Base-by-base conservation (phyloP, 2,113 vertebrate genomes). In the Callospermophilus lateralis region DNA sequence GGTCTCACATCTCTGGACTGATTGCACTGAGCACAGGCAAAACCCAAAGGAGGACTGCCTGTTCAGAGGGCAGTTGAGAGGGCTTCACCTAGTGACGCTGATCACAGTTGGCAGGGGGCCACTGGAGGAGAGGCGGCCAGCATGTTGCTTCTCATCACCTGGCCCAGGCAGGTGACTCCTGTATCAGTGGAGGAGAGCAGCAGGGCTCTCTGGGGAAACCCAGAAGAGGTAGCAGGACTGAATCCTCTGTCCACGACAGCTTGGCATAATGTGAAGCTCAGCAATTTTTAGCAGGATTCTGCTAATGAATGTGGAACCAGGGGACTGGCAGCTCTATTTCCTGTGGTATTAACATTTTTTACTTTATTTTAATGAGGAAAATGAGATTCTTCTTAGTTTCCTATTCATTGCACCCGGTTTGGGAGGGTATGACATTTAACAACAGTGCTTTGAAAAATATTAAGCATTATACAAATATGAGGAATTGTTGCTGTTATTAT, bases 391-490 rank as follows among this genome's bases (percentile, higher is more conserved):
- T 55, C 78, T 92, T 42, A 42, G 1, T 16, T 97, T 93, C 93
- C 45, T 95, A 94, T 96, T 63, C 92, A 70, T 81, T 1, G 84
- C 83, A 95, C 83, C 73, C 51, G 48, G 89, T 94, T 97, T 97
- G 97, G 97, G 97, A 98, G 96, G 87, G 77, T 63, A 94, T 97
- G 97, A 98, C 97, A 98, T 97, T 98, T 97, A 97, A 93, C 93
- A 97, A 97, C 95, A 97, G 94, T 91, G 95, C 97, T 93, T 97
- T 93, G 97, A 97, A 97, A 97, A 97, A 96, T 97, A 98, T 97
- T 97, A 98, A 97, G 95, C 93, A 96, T 98, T 97, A 96, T 96
- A 96, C 96, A 98, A 98, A 97, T 84, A 98, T 4, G 48, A 94
- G 96, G 95, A 96, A 87, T 98, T 97, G 96, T 97, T 97, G 96